Evolutionary conservation across 2,797 vertebrate genomes (phyloP).

Genomic region (Eutrigla gurnardus): DNA sequence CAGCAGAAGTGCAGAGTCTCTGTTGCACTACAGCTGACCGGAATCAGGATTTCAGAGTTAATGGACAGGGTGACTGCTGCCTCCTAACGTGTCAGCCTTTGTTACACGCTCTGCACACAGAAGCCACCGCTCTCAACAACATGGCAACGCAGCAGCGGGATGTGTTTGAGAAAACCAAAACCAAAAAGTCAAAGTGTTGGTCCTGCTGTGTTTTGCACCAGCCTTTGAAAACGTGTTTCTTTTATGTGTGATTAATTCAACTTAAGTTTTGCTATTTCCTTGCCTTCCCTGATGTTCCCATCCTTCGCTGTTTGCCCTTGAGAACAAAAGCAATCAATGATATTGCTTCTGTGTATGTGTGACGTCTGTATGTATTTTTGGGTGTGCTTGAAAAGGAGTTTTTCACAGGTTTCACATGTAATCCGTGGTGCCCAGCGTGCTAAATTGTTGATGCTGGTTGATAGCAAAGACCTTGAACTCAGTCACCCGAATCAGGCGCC

Average conservation of each 20-base stretch:
- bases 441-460: constrained; percentile 39
- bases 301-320: background rate
- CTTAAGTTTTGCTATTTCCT: background rate
- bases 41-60: constrained; percentile 77
- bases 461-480: constrained; percentile 40
- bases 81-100: constrained; percentile 74
- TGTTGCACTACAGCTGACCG: constrained; percentile 52
- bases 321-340: background rate
- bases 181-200: background rate
- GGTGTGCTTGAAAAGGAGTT: background rate
- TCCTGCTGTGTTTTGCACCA: background rate
- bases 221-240: background rate
- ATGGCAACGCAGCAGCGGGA: constrained; percentile 20
- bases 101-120: constrained; percentile 76
- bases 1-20: constrained; percentile 14
- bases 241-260: background rate
- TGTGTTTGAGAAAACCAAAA: constrained; percentile 31
- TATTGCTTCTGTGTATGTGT: background rate
- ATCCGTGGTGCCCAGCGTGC: constrained; percentile 29
- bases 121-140: constrained; percentile 35
- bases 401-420: constrained; percentile 11
- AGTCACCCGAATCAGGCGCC: constrained; percentile 20
- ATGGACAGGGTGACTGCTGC: constrained; percentile 74
- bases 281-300: background rate
- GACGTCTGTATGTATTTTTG: background rate